phyloP scores from a whole-genome alignment of 2,888 invertebrate genomes.

The Melikaiella ostensackeni region DNA sequence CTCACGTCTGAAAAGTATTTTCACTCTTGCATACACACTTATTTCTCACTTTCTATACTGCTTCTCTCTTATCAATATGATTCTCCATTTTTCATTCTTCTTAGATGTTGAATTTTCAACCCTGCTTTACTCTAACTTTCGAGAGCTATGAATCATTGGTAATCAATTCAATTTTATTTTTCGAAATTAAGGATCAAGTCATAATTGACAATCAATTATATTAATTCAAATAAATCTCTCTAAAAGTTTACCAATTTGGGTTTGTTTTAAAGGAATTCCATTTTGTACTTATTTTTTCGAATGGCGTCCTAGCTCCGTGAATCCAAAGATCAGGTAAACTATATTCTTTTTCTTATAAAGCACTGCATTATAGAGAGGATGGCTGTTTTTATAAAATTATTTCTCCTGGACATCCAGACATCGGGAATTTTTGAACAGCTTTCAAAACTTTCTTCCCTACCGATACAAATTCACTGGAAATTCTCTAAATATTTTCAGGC shows the following conservation, averaged over 20 bases:
- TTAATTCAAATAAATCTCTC: background rate
- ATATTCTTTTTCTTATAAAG: conserved; percentile 5
- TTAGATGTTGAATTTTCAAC: conserved; percentile 41
- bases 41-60: conserved; percentile 39
- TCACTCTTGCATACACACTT: conserved; percentile 48
- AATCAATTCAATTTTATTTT: too few species aligned
- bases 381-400: background rate
- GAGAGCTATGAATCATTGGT: background rate
- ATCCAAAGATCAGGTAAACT: conserved; percentile 35
- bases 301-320: conserved; percentile 29
- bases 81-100: conserved; percentile 31
- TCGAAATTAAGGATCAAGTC: background rate
- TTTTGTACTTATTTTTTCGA: background rate
- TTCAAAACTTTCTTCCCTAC: too few species aligned
- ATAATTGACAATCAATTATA: background rate
- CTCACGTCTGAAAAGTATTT: conserved; percentile 51
- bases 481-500: too few species aligned
- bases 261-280: background rate
- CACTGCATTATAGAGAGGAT: conserved; percentile 7
- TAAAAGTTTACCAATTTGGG: too few species aligned
- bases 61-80: conserved; percentile 41
- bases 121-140: conserved; percentile 38
- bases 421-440: too few species aligned
- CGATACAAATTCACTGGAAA: too few species aligned
- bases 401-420: background rate